Base-by-base conservation (phyloP, 2,113 vertebrate species). In the Channa argus region DNA sequence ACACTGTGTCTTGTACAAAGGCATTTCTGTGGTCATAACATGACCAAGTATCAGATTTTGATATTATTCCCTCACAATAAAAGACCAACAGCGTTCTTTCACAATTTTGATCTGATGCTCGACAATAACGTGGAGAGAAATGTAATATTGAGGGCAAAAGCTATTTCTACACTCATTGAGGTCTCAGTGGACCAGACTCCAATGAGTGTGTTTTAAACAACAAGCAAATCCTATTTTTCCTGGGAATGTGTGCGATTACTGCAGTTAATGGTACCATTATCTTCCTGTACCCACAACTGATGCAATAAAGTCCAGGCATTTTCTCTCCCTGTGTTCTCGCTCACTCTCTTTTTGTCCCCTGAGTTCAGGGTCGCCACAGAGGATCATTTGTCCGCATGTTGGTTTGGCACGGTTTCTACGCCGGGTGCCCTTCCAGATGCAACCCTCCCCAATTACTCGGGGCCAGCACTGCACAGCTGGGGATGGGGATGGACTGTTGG, bases 151-250 rank as follows among this genome's bases (percentile, higher is more conserved):
- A 45, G 39, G 39, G 10, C 24, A 14, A 51, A 9, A 24, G 12
- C 14, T 6, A 13, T 52, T 33, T 34, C 33, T 10, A 2, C 38
- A 8, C 2, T n/a, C 43, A 4, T 36, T 49, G 44, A 2, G 1
- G 49, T 46, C 39, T 38, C 15, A 3, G 4, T 9, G 12, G 60
- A 34, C 5, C 46, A 51, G 54, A 45, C 13, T 34, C 34, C 37
- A 63, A 8, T 44, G 41, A 59, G 44, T 73, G 6, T 54, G 46
- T 55, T 55, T 15, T 14, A 4, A 50, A 50, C 46, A 50, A 61
- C 2, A 55, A 14, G 51, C 38, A 24, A 33, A 3, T 3, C 3
- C 33, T 10, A 2, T 12, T 60, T 52, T 52, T 36, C 38, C 8
- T 5, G 44, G 7, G n/a, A 61, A 63, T 33, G 33, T 53, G 5